phyloP scores from a whole-genome alignment of 2,797 vertebrate species.

The Sarcoramphus papa region DNA sequence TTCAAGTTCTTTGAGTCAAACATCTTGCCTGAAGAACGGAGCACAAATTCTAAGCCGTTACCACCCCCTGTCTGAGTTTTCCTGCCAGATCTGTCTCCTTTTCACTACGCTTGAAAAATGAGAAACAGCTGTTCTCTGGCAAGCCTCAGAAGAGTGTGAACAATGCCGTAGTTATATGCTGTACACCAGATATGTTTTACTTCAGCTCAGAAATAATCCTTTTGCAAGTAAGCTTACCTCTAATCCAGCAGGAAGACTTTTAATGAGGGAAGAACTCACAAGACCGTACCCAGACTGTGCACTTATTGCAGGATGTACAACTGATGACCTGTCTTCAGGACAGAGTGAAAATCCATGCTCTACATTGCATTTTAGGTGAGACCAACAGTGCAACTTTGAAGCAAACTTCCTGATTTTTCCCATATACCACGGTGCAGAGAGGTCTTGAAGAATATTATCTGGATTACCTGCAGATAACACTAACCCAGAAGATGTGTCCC shows the following conservation, averaged over 20 bases:
- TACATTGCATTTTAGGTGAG: not conserved
- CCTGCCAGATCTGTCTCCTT: not conserved
- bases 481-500: not conserved
- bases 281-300: not conserved
- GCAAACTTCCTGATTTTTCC: not conserved
- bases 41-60: not conserved
- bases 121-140: not conserved
- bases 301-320: not conserved
- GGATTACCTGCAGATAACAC: not conserved
- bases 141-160: not conserved
- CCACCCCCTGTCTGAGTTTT: not conserved
- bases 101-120: not conserved
- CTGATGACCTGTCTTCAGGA: not conserved
- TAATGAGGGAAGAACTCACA: not conserved
- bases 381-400: not conserved
- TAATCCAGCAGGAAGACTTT: not conserved
- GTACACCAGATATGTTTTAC: not conserved
- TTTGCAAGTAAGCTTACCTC: not conserved
- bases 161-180: not conserved
- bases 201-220: not conserved
- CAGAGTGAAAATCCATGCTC: not conserved
- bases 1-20: not conserved
- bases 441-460: not conserved
- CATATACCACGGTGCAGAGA: not conserved
- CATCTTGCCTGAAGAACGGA: not conserved